Conservation (phyloP, 2,888 invertebrate species). For the Machimus rusticus region DNA sequence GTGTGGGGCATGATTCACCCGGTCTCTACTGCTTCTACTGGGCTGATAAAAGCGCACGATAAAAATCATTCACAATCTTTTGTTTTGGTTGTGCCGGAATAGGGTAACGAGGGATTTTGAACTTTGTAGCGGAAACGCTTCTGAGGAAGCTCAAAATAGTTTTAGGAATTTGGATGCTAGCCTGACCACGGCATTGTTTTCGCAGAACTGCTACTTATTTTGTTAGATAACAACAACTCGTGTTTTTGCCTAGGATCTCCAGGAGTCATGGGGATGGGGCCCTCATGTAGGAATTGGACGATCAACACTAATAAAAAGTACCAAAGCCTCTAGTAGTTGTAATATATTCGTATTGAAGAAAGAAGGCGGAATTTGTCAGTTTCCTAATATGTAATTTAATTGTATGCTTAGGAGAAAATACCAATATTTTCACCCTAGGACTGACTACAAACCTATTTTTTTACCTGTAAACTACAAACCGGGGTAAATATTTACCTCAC, state of each 20-base stretch:
- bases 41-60: not conserved
- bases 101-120: not conserved
- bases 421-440: too few species aligned
- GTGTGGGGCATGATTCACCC: constrained; percentile 16
- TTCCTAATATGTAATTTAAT: too few species aligned
- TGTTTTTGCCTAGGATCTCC: not conserved
- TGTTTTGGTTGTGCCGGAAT: not conserved
- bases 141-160: not conserved
- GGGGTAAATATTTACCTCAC: too few species aligned
- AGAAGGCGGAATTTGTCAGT: too few species aligned
- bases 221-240: not conserved
- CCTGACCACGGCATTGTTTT: not conserved
- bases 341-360: too few species aligned
- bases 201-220: not conserved
- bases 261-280: not conserved
- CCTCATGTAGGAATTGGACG: too few species aligned
- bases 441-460: too few species aligned
- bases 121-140: constrained; percentile 16
- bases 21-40: not conserved
- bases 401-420: too few species aligned
- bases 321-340: too few species aligned
- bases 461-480: too few species aligned
- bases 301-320: too few species aligned
- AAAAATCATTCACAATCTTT: constrained; percentile 13
- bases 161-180: not conserved